Evolutionary conservation across 2,113 vertebrate genomes (phyloP).

Genomic region (Pluvialis apricaria): DNA sequence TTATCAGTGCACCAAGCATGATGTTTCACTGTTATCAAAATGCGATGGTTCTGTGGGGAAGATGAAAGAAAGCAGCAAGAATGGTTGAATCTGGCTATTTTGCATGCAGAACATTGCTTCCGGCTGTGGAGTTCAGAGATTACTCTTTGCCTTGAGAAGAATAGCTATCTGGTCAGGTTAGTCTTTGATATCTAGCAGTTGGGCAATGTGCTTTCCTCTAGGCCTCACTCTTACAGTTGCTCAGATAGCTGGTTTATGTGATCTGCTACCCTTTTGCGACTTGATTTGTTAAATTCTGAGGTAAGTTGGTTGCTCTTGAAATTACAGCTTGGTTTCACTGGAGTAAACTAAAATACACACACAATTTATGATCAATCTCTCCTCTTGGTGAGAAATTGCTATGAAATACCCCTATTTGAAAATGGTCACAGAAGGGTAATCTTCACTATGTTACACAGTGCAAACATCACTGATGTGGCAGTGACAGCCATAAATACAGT

Average conservation of each 20-base stretch:
- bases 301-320: neutral
- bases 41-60: neutral
- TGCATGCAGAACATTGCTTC: neutral
- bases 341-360: neutral
- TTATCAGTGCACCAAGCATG: neutral
- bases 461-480: neutral
- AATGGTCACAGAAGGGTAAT: neutral
- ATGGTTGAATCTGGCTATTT: neutral
- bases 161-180: neutral
- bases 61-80: neutral
- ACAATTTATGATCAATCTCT: neutral
- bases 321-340: neutral
- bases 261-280: neutral
- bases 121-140: neutral
- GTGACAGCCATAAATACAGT: neutral
- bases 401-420: neutral
- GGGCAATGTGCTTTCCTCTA: neutral
- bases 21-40: neutral
- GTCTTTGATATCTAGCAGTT: neutral
- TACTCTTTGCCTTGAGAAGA: neutral
- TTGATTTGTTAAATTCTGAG: neutral
- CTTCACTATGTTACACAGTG: neutral
- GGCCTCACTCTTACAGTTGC: neutral
- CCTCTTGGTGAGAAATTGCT: neutral
- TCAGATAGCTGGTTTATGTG: neutral